Conservation (phyloP, 1,140 invertebrate species). For the Delia radicum region DNA sequence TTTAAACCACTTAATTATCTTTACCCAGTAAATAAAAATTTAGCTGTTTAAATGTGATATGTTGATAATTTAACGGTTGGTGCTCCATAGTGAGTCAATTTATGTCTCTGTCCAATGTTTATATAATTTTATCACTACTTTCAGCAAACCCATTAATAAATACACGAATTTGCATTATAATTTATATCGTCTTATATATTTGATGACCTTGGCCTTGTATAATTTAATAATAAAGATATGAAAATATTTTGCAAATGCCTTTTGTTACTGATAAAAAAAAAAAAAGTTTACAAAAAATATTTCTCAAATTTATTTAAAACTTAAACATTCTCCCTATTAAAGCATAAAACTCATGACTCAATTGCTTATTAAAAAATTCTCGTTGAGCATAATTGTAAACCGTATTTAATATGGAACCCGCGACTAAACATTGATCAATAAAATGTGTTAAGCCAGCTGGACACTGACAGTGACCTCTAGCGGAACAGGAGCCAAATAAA, state of each 20-base stretch:
- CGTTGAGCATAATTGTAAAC: conserved; percentile 29
- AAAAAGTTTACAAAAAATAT: neutral
- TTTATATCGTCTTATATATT: neutral
- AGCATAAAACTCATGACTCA: conserved; percentile 42
- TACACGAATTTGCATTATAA: no score
- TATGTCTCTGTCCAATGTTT: neutral
- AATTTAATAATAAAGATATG: neutral
- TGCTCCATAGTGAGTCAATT: no score
- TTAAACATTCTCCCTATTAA: conserved; percentile 42
- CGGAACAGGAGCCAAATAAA: conserved; percentile 35
- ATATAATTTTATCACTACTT: neutral
- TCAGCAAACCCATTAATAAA: neutral
- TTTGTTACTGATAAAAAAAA: no score
- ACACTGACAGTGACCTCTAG: conserved; percentile 37
- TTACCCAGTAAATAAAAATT: no score
- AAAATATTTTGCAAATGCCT: no score
- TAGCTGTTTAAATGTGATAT: no score
- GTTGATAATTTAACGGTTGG: no score
- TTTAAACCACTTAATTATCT: no score
- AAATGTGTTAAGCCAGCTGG: conserved; percentile 35
- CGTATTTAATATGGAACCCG: conserved; percentile 2
- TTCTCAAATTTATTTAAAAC: neutral
- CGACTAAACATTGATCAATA: conserved; percentile 38
- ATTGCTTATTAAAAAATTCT: conserved; percentile 30
- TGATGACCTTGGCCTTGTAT: neutral